Evolutionary conservation across 2,888 invertebrate species (phyloP), one percentile per base, ranked within the genome.

Genomic region (Diadromus collaris): DNA sequence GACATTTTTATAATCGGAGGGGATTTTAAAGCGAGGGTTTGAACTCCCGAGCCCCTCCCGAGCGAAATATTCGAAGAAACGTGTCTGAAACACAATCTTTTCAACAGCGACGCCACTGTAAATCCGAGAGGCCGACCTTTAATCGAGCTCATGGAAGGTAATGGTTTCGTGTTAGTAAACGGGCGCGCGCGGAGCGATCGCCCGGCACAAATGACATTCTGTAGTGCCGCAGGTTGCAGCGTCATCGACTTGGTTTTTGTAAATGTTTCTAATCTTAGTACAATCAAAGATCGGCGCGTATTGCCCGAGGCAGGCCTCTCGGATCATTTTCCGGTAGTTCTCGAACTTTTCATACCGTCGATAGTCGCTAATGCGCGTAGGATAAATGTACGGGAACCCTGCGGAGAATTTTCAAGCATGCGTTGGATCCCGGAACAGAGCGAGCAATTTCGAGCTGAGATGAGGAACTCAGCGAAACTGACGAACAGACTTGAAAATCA

Each of bases 21-120:
- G 2, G 63, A 63, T n/a, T 63, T 63, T 29, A 63, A 63, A 7
- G 68, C 54, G 63, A 63, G 68, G n/a, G 54, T 68, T 0, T 51
- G 68, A 13, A 38, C 32, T 2, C 34, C 68, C 7, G 54, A 68
- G 0, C 24, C 68, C 1, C 24, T 68, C 0, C 68, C 68, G 21
- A 29, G 2, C 6, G 68, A 68, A 38, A 41, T 68, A 6, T 29
- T 54, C 1, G 68, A 68, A 38, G 41, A 38, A 24, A 68, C 68
- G 6, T 34, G 34, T 4, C 21, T 68, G 9, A 21, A 19, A 3
- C 6, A 7, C 41, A 19, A 56, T 21, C n/a, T 34, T 1, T 1
- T 27, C 3, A 68, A 68, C 10, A 51, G 56, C 19, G 68, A 68
- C 32, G 19, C 9, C 6, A 38, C 24, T 27, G 29, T 68, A 16